phyloP scores from a whole-genome alignment of 2,113 vertebrate genomes.

The Carollia perspicillata region DNA sequence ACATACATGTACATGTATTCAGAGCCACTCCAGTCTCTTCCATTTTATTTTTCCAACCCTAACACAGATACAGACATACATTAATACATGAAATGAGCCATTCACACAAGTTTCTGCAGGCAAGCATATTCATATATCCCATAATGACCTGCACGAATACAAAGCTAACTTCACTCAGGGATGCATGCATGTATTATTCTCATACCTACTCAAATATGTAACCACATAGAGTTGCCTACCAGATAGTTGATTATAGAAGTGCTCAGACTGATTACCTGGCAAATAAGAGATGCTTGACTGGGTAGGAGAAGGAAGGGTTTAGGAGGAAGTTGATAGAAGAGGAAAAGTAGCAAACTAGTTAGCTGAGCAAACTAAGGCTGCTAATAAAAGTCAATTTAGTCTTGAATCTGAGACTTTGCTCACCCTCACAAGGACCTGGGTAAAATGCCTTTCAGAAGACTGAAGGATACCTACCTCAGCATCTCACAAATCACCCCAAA shows the following conservation, averaged over 20 bases:
- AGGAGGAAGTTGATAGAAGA: neutral
- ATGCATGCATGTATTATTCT: neutral
- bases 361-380: neutral
- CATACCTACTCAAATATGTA: conserved; percentile 7
- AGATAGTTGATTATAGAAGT: neutral
- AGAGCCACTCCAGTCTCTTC: neutral
- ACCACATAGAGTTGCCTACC: neutral
- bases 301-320: neutral
- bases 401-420: neutral
- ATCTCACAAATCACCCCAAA: neutral
- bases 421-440: neutral
- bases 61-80: neutral
- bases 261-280: neutral
- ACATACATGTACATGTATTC: neutral
- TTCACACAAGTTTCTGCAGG: neutral
- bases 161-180: neutral
- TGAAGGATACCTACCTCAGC: neutral
- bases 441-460: neutral
- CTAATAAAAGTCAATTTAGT: neutral
- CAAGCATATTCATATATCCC: neutral
- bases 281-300: neutral
- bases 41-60: neutral
- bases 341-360: neutral
- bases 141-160: neutral
- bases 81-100: neutral